A percentile compares a stretch with the other conserved stretches of the same genome.
Evolutionary conservation across 1,140 invertebrate genomes (phyloP).

Genomic region (Apis florea): DNA sequence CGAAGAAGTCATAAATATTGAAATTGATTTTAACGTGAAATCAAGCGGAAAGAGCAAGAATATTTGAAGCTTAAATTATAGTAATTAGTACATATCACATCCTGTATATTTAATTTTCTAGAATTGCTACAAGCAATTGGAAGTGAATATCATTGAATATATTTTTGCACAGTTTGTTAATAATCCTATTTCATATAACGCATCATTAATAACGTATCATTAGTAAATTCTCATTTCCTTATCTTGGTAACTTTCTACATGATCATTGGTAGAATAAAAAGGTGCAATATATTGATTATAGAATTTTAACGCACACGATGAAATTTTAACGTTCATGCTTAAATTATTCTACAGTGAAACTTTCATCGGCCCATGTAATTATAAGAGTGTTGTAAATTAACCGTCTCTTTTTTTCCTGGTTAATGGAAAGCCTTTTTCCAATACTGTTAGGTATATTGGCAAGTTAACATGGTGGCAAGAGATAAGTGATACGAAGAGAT

Average conservation of each 20-base stretch:
- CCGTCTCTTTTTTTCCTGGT: neutral
- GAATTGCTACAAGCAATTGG: neutral
- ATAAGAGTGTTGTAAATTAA: neutral
- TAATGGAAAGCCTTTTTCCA: neutral
- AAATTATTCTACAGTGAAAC: neutral
- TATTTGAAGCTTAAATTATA: neutral
- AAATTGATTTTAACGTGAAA: conserved; percentile 9
- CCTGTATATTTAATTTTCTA: neutral
- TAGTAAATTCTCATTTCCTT: conserved; percentile 1
- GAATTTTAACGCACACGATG: neutral
- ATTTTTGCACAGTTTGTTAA: neutral
- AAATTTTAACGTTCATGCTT: neutral
- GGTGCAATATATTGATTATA: neutral
- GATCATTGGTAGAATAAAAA: neutral
- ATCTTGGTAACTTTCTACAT: neutral
- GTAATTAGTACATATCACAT: neutral
- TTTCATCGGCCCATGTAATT: neutral
- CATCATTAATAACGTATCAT: neutral
- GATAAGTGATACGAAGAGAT: neutral
- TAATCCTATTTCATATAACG: neutral
- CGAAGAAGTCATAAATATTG: neutral
- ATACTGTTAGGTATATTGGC: neutral
- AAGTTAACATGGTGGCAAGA: too few relatives aligned
- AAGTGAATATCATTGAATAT: neutral
- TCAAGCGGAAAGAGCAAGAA: neutral